Base-by-base conservation (phyloP, 2,888 invertebrate genomes). In the Quadroppia sp. region DNA sequence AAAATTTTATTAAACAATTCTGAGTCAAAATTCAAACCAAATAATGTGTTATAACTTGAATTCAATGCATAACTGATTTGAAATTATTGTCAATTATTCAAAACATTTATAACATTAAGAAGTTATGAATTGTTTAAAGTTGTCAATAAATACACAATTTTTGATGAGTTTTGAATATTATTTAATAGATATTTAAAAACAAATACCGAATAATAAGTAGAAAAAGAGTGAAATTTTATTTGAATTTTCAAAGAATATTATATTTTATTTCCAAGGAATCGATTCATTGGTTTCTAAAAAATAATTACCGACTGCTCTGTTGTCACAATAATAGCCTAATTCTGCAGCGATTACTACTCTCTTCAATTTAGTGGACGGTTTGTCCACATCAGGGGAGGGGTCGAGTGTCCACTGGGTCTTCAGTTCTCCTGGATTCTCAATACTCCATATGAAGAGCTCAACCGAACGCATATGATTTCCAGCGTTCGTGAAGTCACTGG, bases 351-450 rank as follows among this genome's bases (percentile, higher is more conserved):
- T 30, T 28, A 74, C 74, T 11, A 70, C 71, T 36, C 74, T 50
- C 17, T 74, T 74, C 15, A 30, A 9, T 45, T 74, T 74, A 9
- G 50, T 50, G 9, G 53, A 30, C n/a, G 74, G 74, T 17, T 70
- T 74, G 45, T 74, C 74, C 17, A 74, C 71, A 20, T 30, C 71
- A 23, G 74, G 74, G 11, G 50, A 25, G 7, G 53, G 56, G 15
- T 74, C 71, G 53, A 74, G 53, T 28, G 50, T 53, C 50, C 70
- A 74, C 48, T 74, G 74, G 25, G 59, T 50, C 30, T 50, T 50
- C 30, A 74, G 25, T 74, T 74, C 74, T 7, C 74, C 74, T 9
- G 74, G 74, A 74, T 74, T 74, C 30, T 74, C 74, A 74, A 74
- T 74, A 59, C 74, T 74, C 74, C 74, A 74, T 3, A 56, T 71